phyloP scores from a whole-genome alignment of 2,888 invertebrate species.

The Netelia inedita region DNA sequence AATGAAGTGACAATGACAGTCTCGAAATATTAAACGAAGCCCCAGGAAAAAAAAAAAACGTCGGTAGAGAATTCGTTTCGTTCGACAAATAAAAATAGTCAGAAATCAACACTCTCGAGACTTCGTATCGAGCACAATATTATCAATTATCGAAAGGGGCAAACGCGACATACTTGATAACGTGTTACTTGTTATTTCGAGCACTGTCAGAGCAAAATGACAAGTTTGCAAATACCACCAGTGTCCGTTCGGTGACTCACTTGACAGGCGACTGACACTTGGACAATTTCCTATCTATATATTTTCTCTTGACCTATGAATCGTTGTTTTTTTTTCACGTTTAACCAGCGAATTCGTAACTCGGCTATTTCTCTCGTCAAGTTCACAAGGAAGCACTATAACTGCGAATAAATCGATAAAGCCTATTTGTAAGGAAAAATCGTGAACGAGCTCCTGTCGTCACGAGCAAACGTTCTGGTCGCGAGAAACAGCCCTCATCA shows the following conservation, averaged over 20 bases:
- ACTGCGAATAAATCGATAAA: slow-evolving; percentile 75
- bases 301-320: slow-evolving; percentile 34
- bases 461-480: slow-evolving; percentile 27
- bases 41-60: neutral
- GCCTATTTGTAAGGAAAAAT: slow-evolving; percentile 64
- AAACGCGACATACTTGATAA: neutral
- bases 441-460: slow-evolving; percentile 70
- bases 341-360: slow-evolving; percentile 26
- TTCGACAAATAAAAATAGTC: neutral
- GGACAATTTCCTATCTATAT: slow-evolving; percentile 18
- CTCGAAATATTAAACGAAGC: neutral
- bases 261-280: slow-evolving; percentile 39
- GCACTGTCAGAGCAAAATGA: slow-evolving; percentile 43
- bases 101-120: neutral
- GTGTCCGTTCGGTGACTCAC: slow-evolving; percentile 34
- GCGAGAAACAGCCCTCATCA: slow-evolving; percentile 21
- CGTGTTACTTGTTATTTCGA: slow-evolving; percentile 7
- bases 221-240: slow-evolving; percentile 11
- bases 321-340: slow-evolving; percentile 28
- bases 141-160: neutral
- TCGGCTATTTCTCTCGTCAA: slow-evolving; percentile 51
- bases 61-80: neutral
- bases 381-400: slow-evolving; percentile 75
- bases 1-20: neutral
- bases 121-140: neutral